Evolutionary conservation across 2,113 vertebrate species (phyloP).

Genomic region (Leucopsar rothschildi): DNA sequence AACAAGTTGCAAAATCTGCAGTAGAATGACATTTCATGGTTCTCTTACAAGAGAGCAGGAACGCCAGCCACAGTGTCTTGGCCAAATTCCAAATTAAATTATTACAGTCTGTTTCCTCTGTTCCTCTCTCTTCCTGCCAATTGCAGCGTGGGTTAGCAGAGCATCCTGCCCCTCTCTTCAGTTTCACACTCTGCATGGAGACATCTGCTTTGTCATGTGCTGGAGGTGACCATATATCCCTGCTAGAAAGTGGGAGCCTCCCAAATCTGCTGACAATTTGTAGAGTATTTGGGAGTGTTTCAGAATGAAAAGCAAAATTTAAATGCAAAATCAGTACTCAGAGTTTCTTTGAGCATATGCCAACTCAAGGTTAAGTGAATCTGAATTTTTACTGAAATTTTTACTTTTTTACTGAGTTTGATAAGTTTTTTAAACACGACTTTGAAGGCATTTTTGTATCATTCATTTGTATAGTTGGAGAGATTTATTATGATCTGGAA

Average conservation of each 20-base stretch:
- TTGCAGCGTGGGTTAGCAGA: neutral
- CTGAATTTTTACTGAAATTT: no score
- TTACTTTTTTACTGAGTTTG: neutral
- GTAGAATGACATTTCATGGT: neutral
- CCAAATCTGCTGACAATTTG: neutral
- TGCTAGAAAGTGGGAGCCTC: neutral
- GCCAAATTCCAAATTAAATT: neutral
- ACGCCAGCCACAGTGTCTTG: neutral
- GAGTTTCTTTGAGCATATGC: neutral
- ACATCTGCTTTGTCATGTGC: neutral
- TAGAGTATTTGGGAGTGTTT: neutral
- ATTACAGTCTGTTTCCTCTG: slow-evolving; percentile 1
- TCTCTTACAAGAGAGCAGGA: neutral
- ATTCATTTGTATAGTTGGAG: neutral
- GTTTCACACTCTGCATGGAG: neutral
- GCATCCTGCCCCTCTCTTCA: neutral
- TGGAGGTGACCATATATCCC: neutral
- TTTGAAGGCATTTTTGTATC: neutral
- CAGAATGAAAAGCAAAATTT: neutral
- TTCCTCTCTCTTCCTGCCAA: neutral
- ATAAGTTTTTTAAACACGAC: neutral
- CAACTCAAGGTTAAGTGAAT: neutral
- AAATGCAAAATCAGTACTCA: neutral
- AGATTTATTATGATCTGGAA: slow-evolving; percentile 1
- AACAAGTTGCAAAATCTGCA: neutral